Conservation (phyloP, 2,888 invertebrate species). For the Argyresthia albistria region DNA sequence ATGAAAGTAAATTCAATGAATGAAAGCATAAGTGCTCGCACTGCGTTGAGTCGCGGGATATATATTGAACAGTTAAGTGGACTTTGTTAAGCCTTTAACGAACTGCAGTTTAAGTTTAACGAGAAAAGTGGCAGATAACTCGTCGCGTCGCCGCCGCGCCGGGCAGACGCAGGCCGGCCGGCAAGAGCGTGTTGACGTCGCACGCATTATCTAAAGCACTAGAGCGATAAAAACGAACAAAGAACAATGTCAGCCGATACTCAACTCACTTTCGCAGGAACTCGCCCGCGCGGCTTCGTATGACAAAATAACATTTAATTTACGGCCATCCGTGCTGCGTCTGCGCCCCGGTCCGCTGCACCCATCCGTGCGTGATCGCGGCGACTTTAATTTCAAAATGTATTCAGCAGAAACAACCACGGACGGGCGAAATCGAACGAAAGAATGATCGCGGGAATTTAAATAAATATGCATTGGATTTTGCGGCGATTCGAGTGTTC, state of each 20-base stretch:
- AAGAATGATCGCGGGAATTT: constrained; percentile 23
- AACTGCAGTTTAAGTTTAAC: constrained; percentile 46
- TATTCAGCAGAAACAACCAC: constrained; percentile 44
- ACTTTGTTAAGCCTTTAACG: constrained; percentile 36
- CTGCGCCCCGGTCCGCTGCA: constrained; percentile 31
- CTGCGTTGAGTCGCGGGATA: background rate
- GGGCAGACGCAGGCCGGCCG: background rate
- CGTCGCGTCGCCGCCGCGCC: constrained; percentile 35
- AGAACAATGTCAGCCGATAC: constrained; percentile 63
- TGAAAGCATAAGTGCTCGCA: background rate
- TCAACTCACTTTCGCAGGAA: constrained; percentile 64
- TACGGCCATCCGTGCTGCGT: constrained; percentile 20
- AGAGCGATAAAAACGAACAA: constrained; percentile 68
- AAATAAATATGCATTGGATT: constrained; percentile 5
- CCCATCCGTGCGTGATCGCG: constrained; percentile 41
- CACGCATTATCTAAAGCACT: constrained; percentile 60
- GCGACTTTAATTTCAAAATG: constrained; percentile 36
- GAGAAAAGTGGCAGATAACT: constrained; percentile 62
- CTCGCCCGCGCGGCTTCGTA: constrained; percentile 42
- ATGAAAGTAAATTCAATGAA: background rate
- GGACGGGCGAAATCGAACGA: constrained; percentile 46
- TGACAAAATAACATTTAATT: constrained; percentile 56
- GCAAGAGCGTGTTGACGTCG: constrained; percentile 27
- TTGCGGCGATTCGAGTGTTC: constrained; percentile 1
- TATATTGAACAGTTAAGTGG: constrained; percentile 23